phyloP scores from a whole-genome alignment of 2,888 invertebrate genomes.

The Mechanitis messenoides region DNA sequence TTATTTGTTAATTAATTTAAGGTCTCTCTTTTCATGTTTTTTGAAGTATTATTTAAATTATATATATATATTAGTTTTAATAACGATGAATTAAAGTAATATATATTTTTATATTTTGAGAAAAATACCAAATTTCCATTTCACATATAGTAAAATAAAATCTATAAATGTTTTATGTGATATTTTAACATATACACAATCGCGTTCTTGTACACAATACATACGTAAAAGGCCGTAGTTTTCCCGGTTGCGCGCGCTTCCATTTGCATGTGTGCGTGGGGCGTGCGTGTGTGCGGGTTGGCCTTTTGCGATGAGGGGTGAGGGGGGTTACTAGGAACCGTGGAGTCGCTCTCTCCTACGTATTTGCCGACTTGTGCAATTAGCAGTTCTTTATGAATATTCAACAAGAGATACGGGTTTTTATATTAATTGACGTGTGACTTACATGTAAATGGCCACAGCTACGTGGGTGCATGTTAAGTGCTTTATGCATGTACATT shows the following conservation, averaged over 20 bases:
- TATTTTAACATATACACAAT: constrained; percentile 39
- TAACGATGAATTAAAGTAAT: too few relatives aligned
- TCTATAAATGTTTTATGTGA: not conserved
- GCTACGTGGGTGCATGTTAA: constrained; percentile 27
- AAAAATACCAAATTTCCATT: too few relatives aligned
- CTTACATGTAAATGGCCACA: constrained; percentile 39
- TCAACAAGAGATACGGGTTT: constrained; percentile 64
- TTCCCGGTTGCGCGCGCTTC: constrained; percentile 73
- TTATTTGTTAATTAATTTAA: too few relatives aligned
- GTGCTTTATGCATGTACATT: constrained; percentile 16
- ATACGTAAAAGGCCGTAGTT: constrained; percentile 73
- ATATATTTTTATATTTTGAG: too few relatives aligned
- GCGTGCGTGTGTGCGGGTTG: constrained; percentile 49
- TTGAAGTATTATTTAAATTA: too few relatives aligned
- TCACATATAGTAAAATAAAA: too few relatives aligned
- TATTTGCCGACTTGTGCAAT: constrained; percentile 75
- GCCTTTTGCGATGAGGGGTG: constrained; percentile 58
- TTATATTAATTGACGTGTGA: constrained; percentile 70
- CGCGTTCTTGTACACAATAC: constrained; percentile 70
- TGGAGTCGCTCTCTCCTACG: constrained; percentile 62
- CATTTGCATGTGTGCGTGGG: constrained; percentile 42
- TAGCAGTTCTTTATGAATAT: constrained; percentile 76
- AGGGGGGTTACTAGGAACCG: constrained; percentile 54
- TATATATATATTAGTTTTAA: too few relatives aligned
- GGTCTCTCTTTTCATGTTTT: too few relatives aligned